These are phyloP conservation scores for Criorhina ranunculi DNA, from an alignment of 2,888 invertebrate species.

Conservation along the genomic window DNA sequence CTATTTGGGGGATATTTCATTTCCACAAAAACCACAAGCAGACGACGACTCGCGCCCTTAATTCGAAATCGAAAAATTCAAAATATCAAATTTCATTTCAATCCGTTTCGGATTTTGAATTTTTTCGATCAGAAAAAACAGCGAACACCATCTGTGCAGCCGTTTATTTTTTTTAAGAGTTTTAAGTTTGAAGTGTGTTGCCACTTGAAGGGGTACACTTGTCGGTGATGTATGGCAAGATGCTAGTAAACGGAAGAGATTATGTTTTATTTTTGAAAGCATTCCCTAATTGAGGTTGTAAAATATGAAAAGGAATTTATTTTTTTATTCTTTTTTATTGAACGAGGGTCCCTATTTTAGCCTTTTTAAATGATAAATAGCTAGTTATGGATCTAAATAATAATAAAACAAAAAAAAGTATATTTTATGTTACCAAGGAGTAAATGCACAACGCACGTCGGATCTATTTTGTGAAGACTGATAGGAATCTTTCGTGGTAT, in stretches of 20 bases:
- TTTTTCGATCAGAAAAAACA: neutral
- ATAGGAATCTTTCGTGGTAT: constrained; percentile 28
- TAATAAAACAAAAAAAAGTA: constrained; percentile 16
- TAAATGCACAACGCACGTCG: constrained; percentile 8
- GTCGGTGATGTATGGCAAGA: constrained; percentile 52
- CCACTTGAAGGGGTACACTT: constrained; percentile 66
- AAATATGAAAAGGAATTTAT: constrained; percentile 41
- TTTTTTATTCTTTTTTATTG: too few relatives aligned
- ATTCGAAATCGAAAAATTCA: constrained; percentile 34
- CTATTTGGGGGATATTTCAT: constrained; percentile 47
- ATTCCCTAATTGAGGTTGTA: constrained; percentile 12
- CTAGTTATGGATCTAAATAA: constrained; percentile 12
- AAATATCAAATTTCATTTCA: constrained; percentile 54
- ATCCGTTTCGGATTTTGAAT: constrained; percentile 5
- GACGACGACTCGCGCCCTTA: constrained; percentile 3
- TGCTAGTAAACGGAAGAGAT: constrained; percentile 24
- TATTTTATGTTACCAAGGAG: constrained; percentile 14
- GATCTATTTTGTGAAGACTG: neutral
- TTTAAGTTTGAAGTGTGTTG: constrained; percentile 56
- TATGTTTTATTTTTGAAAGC: constrained; percentile 62
- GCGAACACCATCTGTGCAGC: constrained; percentile 28
- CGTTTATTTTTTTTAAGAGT: constrained; percentile 58
- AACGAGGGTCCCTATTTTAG: neutral
- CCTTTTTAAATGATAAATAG: constrained; percentile 1
- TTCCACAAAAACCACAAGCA: constrained; percentile 51